Conservation (phyloP, 1,140 invertebrate genomes). For the Galleria mellonella region DNA sequence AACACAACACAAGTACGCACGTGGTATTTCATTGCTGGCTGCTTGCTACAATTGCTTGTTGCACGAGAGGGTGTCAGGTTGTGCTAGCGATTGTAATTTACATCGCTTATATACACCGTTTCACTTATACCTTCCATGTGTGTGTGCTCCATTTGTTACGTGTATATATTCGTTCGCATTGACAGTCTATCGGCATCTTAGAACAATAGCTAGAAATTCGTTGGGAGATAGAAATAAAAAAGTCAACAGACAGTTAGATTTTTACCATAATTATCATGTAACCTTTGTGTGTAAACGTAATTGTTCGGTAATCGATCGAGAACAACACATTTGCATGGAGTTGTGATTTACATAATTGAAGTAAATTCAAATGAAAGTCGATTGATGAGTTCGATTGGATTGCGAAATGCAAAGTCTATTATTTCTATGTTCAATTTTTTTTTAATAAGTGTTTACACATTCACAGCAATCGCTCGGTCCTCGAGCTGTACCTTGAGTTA, state of each 20-base stretch:
- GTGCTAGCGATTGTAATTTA: conserved; percentile 60
- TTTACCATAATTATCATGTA: conserved; percentile 25
- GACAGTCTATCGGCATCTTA: conserved; percentile 48
- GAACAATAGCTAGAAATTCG: conserved; percentile 68
- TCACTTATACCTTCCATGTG: conserved; percentile 46
- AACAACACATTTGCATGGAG: not conserved
- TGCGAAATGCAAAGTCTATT: too few relatives aligned
- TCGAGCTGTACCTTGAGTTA: too few relatives aligned
- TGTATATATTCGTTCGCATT: conserved; percentile 46
- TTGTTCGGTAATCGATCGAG: conserved; percentile 19
- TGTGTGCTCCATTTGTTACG: conserved; percentile 61
- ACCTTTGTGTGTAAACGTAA: conserved; percentile 15
- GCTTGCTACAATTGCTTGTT: conserved; percentile 21
- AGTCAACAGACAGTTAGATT: conserved; percentile 2
- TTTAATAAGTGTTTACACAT: too few relatives aligned
- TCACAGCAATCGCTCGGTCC: too few relatives aligned
- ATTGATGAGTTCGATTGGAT: too few relatives aligned
- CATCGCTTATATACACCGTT: conserved; percentile 70
- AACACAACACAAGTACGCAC: conserved; percentile 44
- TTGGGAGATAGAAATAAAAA: conserved; percentile 15
- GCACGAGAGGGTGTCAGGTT: conserved; percentile 52
- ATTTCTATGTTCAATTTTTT: too few relatives aligned
- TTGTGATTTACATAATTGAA: too few relatives aligned
- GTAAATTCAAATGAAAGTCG: too few relatives aligned
- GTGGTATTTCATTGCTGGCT: conserved; percentile 55